phyloP scores from a whole-genome alignment of 2,113 vertebrate genomes.

The crab-eating macaque (Macaca fascicularis) region T2T-MFA8v1.1 NC_088375.1:70856001-70856500 shows the following conservation, averaged over 20 bases:
- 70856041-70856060: too few species aligned
- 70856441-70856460: constrained; percentile 14
- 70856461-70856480: constrained; percentile 28
- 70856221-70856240: background rate
- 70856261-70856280: background rate
- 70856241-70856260: background rate
- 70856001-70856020: too few species aligned
- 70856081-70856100: too few species aligned
- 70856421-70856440: constrained; percentile 6
- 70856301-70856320: constrained; percentile 3
- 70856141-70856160: too few species aligned
- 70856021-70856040: too few species aligned
- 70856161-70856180: background rate
- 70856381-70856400: background rate
- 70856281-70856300: background rate
- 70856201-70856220: background rate
- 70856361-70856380: background rate
- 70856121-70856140: too few species aligned
- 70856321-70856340: background rate
- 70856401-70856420: constrained; percentile 12
- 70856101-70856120: too few species aligned
- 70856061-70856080: too few species aligned
- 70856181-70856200: background rate
- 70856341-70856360: background rate
- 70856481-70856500: background rate